Base-by-base conservation (phyloP, 2,888 invertebrate species). In the Atrina japonica region DNA sequence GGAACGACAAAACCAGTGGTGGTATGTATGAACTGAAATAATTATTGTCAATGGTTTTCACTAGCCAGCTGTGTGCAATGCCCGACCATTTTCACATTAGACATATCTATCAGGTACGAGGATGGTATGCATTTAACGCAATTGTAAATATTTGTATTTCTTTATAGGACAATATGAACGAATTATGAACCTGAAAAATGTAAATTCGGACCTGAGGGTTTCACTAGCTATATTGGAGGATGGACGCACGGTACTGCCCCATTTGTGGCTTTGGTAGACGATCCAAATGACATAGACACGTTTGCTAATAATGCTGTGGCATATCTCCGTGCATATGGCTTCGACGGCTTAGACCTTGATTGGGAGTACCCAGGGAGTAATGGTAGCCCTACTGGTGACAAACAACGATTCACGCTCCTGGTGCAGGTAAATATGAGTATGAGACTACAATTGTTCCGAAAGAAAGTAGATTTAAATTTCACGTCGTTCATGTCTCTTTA, bases 231-330 rank as follows among this genome's bases (percentile, higher is more conserved):
- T 0, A 88, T 97, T 67, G 97, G 97, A n/a, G 97, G 97, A 0
- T 97, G 97, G 97, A 96, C 96, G 0, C 97, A 97, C 88, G 97
- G 96, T 0, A 93, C 94, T 0, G 94, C 94, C 30, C 93, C 75
- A 52, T 76, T 76, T 47, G 66, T 63, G 16, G 58, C 47, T 2
- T 55, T 76, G 55, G 71, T 76, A 6, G 66, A 41, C 21, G 68
- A 68, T 3, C 53, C 70, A 9, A 49, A 30, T 6, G 43, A 65
- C 35, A 69, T 69, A 21, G 23, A 23, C 7, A 27, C 40, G 0
- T 76, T 76, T 58, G 65, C 70, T 3, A 45, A 25, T 7, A 72
- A 70, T 53, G 73, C 50, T 41, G 72, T 66, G 40, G 60, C 23
- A 16, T 83, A 63, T 63, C 56, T 81, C 9, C 63, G 75, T 29